Evolutionary conservation across 37 sponge, comb jelly and placozoan species (phyloP), one percentile per base, ranked within the genome.

Genomic region (Bolinopsis microptera): DNA sequence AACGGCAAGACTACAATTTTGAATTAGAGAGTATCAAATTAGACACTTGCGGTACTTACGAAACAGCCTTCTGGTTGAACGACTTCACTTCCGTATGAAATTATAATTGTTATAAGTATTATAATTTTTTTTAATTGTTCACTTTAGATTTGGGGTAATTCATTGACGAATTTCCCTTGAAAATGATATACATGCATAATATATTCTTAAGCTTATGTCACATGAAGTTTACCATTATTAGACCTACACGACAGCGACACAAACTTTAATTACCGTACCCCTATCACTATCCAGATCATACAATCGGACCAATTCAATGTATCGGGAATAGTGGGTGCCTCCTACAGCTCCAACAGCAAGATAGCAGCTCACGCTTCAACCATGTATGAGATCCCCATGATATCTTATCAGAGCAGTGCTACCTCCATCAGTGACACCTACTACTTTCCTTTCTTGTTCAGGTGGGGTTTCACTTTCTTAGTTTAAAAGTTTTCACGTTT

Each of bases 301-400:
- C 61, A 48, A 48, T 48, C 61, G 13, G 61, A 48, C 9, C 61
- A 48, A 13, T 48, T 48, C 13, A 72, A n/a, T 22, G 48, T 86
- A 1, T 16, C 41, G 0, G 90, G 90, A 5, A 38, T 86, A 9
- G 90, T 86, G n/a, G 90, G 90, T 25, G 90, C 90, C 2, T 86
- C 90, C 48, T 86, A 86, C 48, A 86, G 90, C 39, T 38, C 61
- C 23, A 86, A 86, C 90, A 86, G 90, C 36, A 38, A 40, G 90
- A 21, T 40, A 86, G 90, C 90, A 3, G 90, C 61, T 3, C 61
- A 86, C 28, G 18, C 36, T 25, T 3, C 48, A 3, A 40, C 90
- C n/a, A 24, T 27, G 30, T 41, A 3, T 22, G 61, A 86, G 23
- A 86, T 86, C 1, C 90, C 90, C 25, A 86, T 86, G 90, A 86